Conservation (phyloP, 2,888 invertebrate genomes). For the Eupithecia subfuscata region DNA sequence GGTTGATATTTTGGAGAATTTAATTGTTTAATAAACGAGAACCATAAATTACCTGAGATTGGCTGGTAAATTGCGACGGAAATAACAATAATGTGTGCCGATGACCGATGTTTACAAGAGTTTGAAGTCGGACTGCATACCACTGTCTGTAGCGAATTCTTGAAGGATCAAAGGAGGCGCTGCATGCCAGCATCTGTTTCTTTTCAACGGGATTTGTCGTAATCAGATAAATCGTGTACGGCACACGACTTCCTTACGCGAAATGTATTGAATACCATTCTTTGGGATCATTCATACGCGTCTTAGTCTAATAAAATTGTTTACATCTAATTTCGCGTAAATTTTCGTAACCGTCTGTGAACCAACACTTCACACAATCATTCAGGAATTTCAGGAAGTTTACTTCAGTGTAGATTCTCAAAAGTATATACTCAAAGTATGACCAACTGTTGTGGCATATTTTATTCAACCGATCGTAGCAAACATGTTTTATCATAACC, state of each 20-base stretch:
- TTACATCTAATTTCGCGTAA: constrained; percentile 28
- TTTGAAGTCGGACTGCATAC: constrained; percentile 57
- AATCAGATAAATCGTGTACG: constrained; percentile 70
- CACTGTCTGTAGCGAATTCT: constrained; percentile 57
- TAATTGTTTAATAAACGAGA: constrained; percentile 42
- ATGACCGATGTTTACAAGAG: constrained; percentile 63
- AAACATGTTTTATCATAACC: constrained; percentile 6
- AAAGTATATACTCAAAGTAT: constrained; percentile 8
- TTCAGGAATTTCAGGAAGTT: constrained; percentile 17
- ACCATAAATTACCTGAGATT: constrained; percentile 50
- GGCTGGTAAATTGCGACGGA: constrained; percentile 53
- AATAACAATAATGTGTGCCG: constrained; percentile 61
- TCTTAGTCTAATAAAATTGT: constrained; percentile 34
- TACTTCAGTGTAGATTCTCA: constrained; percentile 4
- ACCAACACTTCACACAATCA: constrained; percentile 20
- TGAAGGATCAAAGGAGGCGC: constrained; percentile 71
- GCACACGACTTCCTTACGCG: constrained; percentile 66
- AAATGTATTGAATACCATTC: constrained; percentile 49
- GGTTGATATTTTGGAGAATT: constrained; percentile 27
- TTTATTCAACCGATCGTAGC: constrained; percentile 10
- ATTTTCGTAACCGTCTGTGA: constrained; percentile 26
- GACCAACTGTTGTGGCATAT: constrained; percentile 10
- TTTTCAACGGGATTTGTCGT: constrained; percentile 69
- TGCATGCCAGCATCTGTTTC: constrained; percentile 65
- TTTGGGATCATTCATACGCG: constrained; percentile 34